These are phyloP conservation scores for Diloba caeruleocephala DNA, from an alignment of 2,888 invertebrate genomes.

Conservation along the genomic window DNA sequence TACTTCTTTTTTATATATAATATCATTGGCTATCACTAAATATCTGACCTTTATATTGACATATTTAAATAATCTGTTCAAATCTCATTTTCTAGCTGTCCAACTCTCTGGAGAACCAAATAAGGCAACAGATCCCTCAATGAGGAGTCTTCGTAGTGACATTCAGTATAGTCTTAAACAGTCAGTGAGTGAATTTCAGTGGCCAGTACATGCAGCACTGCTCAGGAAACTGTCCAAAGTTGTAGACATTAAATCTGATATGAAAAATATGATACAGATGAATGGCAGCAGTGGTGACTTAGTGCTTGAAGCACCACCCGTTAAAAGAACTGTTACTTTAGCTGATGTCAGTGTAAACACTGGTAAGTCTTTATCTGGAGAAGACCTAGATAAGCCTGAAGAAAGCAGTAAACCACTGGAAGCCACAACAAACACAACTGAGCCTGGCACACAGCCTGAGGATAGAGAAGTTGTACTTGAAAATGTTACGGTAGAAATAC, in stretches of 20 bases:
- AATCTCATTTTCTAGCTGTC: constrained; percentile 70
- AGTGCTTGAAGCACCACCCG: constrained; percentile 64
- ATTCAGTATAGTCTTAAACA: constrained; percentile 76
- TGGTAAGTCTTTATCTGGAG: constrained; percentile 77
- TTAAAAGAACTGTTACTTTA: constrained; percentile 71
- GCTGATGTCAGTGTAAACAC: constrained; percentile 84
- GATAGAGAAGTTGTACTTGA: constrained; percentile 78
- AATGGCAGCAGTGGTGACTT: constrained; percentile 78
- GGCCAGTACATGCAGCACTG: constrained; percentile 80
- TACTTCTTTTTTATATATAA: no score
- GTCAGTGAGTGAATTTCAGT: constrained; percentile 70
- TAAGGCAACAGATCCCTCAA: constrained; percentile 81
- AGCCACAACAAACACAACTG: constrained; percentile 40
- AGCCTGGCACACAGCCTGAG: constrained; percentile 48
- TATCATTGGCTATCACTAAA: no score
- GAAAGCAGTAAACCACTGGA: constrained; percentile 44
- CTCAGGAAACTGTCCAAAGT: constrained; percentile 83
- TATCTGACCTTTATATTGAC: not conserved
- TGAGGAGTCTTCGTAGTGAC: constrained; percentile 82
- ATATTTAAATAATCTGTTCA: not conserved
- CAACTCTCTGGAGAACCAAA: constrained; percentile 83
- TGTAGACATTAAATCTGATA: constrained; percentile 82
- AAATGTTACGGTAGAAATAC: constrained; percentile 86
- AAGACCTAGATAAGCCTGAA: constrained; percentile 64
- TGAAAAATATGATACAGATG: constrained; percentile 72